Evolutionary conservation across 2,888 invertebrate genomes (phyloP), one percentile per base, ranked within the genome.

Genomic region (Fragum whitleyi): DNA sequence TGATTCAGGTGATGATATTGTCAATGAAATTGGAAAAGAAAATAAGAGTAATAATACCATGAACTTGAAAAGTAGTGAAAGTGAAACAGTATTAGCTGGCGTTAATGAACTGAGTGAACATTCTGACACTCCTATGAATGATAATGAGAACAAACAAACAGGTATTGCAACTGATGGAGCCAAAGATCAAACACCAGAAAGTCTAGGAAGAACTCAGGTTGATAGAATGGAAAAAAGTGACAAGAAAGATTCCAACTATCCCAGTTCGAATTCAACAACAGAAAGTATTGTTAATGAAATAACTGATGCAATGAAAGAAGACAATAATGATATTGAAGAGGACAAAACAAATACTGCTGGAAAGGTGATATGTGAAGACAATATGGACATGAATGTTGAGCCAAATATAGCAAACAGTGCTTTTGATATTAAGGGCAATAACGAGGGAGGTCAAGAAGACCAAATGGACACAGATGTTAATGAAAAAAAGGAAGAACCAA

Each of bases 401-500:
- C 16, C 47, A 47, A n/a, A n/a, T 19, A 5, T 3, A 19, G 47
- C 5, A 19, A 14, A 19, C 16, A 47, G 3, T 9, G n/a, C 32
- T 36, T 36, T 9, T 6, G 3, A 47, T 19, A 47, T n/a, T 5
- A 47, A 14, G 16, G n/a, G 3, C 2, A n/a, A n/a, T 47, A n/a
- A 9, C 3, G 47, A 47, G 5, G 7, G 32, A n/a, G 11, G 62
- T 32, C 62, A 28, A 29, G 32, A 32, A 19, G 62, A 62, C 16
- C 32, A 14, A 32, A 62, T 21, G 21, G 62, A 62, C 3, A n/a
- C 7, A 62, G 62, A 1, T 62, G 62, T 19, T 3, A 23, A 21
- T 57, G 26, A 57, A 9, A 57, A 57, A 57, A n/a, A 21, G 7
- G 59, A 57, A 57, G 23, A 57, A 57, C 59, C 28, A n/a, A 57